Conservation (phyloP, 2,888 invertebrate species). For the Xestia ashworthii region DNA sequence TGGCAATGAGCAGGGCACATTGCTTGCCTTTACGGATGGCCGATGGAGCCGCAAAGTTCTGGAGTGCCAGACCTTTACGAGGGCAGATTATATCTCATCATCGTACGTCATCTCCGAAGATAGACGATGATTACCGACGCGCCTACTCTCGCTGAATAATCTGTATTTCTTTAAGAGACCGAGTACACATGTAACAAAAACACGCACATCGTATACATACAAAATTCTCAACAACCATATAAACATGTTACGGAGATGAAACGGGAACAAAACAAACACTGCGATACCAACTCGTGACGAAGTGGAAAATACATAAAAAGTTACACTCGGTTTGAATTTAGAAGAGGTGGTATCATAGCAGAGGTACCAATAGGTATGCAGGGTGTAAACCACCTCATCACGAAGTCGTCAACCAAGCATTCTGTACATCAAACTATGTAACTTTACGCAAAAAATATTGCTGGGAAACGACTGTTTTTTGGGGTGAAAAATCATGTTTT, state of each 20-base stretch:
- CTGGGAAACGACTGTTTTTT: no score
- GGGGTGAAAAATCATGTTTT: no score
- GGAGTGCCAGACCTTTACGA: neutral
- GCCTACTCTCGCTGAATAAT: neutral
- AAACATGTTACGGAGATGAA: conserved; percentile 22
- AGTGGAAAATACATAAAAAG: conserved; percentile 37
- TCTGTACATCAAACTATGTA: no score
- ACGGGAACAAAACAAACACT: conserved; percentile 37
- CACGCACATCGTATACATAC: conserved; percentile 9
- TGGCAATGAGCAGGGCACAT: no score
- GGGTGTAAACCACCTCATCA: no score
- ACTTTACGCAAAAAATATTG: no score
- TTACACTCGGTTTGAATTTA: conserved; percentile 15
- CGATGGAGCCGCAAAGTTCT: no score
- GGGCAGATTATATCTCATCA: neutral
- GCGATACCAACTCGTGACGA: conserved; percentile 30
- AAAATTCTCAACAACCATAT: conserved; percentile 24
- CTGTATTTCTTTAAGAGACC: neutral
- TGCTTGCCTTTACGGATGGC: no score
- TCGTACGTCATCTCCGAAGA: neutral
- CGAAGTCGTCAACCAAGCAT: no score
- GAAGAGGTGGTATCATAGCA: neutral
- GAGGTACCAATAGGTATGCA: neutral
- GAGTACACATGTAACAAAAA: neutral
- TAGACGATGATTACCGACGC: neutral